A percentile compares a stretch with the other conserved stretches of the same genome.
Evolutionary conservation across 2,888 invertebrate species (phyloP).

Genomic region (Criorhina ranunculi): DNA sequence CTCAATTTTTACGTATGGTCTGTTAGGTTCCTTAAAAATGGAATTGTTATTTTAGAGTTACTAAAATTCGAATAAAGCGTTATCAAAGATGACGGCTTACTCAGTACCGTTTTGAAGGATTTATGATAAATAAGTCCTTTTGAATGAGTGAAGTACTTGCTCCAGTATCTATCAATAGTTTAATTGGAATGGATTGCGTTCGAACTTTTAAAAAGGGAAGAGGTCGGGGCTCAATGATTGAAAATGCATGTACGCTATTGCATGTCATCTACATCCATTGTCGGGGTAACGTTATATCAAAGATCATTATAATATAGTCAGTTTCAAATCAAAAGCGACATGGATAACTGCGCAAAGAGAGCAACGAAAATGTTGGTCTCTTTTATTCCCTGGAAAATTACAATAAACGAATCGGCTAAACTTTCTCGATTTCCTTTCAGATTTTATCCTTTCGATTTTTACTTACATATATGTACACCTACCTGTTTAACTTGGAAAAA

Average conservation of each 20-base stretch:
- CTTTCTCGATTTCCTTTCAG: no score
- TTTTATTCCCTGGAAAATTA: no score
- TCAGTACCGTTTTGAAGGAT: conserved; percentile 19
- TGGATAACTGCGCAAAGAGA: conserved; percentile 7
- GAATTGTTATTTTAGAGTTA: conserved; percentile 10
- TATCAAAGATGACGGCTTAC: conserved; percentile 10
- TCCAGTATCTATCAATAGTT: conserved; percentile 9
- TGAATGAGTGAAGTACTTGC: conserved; percentile 16
- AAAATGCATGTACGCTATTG: conserved; percentile 4
- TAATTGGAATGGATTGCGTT: conserved; percentile 4
- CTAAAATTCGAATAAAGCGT: neutral
- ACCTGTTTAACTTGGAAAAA: no score
- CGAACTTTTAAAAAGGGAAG: conserved; percentile 12
- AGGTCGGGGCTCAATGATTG: conserved; percentile 10
- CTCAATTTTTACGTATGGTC: no score
- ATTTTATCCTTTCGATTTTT: no score
- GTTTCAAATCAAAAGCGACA: no score
- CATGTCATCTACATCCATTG: conserved; percentile 22
- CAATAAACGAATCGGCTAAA: no score
- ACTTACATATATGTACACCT: no score
- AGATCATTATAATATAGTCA: no score
- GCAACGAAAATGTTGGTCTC: no score
- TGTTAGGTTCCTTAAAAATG: no score
- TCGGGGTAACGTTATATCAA: neutral
- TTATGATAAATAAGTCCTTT: conserved; percentile 17